These are phyloP conservation scores for Taxidea taxus DNA, from an alignment of 2,113 vertebrate species.

Conservation along the genomic window DNA sequence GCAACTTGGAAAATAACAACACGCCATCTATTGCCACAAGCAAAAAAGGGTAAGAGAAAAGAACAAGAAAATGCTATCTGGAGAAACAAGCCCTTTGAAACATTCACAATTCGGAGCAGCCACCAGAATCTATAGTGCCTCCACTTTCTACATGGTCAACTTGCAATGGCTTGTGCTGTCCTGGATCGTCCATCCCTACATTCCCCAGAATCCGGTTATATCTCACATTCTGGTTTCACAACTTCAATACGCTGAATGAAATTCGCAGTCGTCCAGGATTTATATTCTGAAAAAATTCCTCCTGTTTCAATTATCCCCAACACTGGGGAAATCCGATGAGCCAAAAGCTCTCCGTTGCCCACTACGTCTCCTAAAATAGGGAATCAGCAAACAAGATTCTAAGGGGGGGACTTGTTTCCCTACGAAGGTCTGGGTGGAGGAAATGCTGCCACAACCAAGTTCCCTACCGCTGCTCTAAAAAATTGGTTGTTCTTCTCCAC, in stretches of 20 bases:
- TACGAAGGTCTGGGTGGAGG: background rate
- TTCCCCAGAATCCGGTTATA: background rate
- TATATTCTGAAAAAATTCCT: background rate
- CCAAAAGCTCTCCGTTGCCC: background rate
- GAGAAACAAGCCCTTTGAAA: slow-evolving; percentile 34
- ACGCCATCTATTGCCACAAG: slow-evolving; percentile 43
- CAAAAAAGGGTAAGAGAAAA: slow-evolving; percentile 43
- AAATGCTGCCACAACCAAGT: background rate
- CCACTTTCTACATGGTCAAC: background rate
- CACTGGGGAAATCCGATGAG: background rate
- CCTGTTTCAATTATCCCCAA: background rate
- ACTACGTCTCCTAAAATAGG: background rate
- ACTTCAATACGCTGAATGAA: background rate
- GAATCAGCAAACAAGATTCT: background rate
- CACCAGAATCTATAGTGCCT: background rate
- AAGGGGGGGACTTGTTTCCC: background rate
- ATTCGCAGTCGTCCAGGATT: background rate
- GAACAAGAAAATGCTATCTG: slow-evolving; percentile 15
- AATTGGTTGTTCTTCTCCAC: background rate
- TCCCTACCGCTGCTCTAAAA: background rate
- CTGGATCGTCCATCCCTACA: background rate
- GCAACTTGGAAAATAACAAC: slow-evolving; percentile 77
- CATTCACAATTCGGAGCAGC: background rate
- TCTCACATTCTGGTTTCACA: background rate
- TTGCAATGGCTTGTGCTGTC: background rate